Base-by-base conservation (phyloP, 2,113 vertebrate species). In the Columba livia region DNA sequence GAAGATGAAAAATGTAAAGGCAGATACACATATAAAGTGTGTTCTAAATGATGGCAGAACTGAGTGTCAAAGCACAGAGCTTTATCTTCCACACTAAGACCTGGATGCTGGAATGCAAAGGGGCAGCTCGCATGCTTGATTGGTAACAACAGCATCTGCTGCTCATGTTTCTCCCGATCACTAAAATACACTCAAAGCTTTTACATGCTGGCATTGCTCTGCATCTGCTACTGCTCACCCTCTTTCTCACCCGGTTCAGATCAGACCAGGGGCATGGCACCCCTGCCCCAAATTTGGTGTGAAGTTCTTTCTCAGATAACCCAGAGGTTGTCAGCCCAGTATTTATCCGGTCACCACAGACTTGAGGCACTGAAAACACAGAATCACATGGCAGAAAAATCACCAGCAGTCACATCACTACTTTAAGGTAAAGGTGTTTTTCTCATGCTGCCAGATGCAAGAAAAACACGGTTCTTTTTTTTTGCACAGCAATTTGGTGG, bases 391-490 rank as follows among this genome's bases (percentile, higher is more conserved):
- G 65, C 42, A 78, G 54, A 44, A 50, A 57, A 73, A 19, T 15
- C 60, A 51, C 20, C 25, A 12, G 11, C 25, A 44, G 42, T 61
- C 15, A 10, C 28, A 36, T 66, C 42, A 44, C 42, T 44, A 28
- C 21, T 38, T 75, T 10, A 34, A 47, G 13, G n/a, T 40, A 29
- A 6, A 13, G 1, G 0, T 23, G 4, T n/a, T 47, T 60, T 32
- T 51, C 42, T 44, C 16, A 44, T 44, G 42, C 42, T 44, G 42
- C 42, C 42, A 44, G 42, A 28, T 47, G 50, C 36, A 58, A 21
- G 23, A 64, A 53, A 57, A 78, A 42, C 2, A 11, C 0, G 1
- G 31, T 18, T 51, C 26, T 29, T 19, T 19, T 6, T 12, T 54
- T 31, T 70, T 44, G 11, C 57, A 31, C 19, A 79, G 53, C 25